A percentile compares a stretch with the other conserved stretches of the same genome.
Evolutionary conservation across 2,888 invertebrate genomes (phyloP).

Genomic region (Rapana venosa): DNA sequence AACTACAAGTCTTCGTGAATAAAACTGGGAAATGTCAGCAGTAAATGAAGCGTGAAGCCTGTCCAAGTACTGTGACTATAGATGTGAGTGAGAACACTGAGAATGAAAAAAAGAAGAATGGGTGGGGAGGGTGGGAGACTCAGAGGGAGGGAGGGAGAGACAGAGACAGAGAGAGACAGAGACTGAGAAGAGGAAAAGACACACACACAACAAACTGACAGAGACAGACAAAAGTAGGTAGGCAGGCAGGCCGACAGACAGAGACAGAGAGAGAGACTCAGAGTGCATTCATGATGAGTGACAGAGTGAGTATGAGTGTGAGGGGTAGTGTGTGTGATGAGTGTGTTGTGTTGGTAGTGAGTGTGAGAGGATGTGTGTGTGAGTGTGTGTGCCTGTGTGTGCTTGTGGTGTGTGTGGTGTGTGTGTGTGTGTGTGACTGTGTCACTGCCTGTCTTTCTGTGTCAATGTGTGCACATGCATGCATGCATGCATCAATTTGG

Average conservation of each 20-base stretch:
- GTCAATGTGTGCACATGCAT: too few species aligned
- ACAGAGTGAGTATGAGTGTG: constrained; percentile 30
- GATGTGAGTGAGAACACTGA: neutral
- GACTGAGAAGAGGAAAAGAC: too few species aligned
- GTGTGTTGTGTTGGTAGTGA: neutral
- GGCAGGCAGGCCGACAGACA: neutral
- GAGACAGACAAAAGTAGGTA: neutral
- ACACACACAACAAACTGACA: neutral
- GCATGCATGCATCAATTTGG: too few species aligned
- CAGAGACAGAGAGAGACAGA: too few species aligned
- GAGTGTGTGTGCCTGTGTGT: neutral
- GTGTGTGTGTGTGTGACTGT: constrained; percentile 50
- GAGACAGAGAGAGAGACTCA: too few species aligned
- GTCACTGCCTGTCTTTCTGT: neutral
- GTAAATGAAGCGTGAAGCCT: too few species aligned
- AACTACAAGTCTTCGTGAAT: too few species aligned
- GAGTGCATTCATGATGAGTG: too few species aligned
- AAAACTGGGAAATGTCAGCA: too few species aligned
- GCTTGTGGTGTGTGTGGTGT: constrained; percentile 43
- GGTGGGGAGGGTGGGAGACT: too few species aligned
- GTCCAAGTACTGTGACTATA: neutral
- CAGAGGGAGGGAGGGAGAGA: too few species aligned
- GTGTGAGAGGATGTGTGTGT: neutral
- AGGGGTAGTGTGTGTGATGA: neutral
- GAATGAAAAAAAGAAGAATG: neutral